Evolutionary conservation across 1,140 invertebrate species (phyloP).

Genomic region (Pseudomyrmex flavicornis): DNA sequence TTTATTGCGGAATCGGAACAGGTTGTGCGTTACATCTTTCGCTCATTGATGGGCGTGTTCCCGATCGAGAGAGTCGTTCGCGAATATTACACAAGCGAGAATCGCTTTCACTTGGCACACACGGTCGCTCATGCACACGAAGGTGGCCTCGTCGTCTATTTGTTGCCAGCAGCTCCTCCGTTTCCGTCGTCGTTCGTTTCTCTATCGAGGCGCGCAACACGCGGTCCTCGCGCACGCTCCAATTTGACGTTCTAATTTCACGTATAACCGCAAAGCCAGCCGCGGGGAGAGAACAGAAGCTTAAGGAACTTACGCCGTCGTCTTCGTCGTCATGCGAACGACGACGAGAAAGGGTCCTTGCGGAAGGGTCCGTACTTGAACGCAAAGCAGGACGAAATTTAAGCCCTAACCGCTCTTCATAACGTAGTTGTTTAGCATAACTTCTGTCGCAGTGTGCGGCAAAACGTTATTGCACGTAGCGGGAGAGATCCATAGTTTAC

Average conservation of each 20-base stretch:
- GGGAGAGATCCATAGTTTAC: background rate
- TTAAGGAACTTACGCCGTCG: slow-evolving; percentile 40
- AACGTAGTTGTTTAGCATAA: slow-evolving; percentile 27
- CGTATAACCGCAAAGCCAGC: slow-evolving; percentile 59
- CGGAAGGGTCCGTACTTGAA: slow-evolving; percentile 37
- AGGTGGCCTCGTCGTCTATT: slow-evolving; percentile 54
- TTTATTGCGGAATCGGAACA: background rate
- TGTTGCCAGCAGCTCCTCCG: slow-evolving; percentile 53
- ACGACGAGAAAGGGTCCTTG: background rate
- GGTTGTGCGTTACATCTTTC: slow-evolving; percentile 16
- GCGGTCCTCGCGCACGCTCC: slow-evolving; percentile 46
- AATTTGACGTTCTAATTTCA: slow-evolving; percentile 71
- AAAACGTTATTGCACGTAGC: background rate
- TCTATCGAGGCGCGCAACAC: slow-evolving; percentile 48
- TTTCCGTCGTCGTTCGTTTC: slow-evolving; percentile 37
- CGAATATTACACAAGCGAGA: slow-evolving; percentile 57
- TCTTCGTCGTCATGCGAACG: slow-evolving; percentile 17
- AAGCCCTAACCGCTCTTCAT: slow-evolving; percentile 16
- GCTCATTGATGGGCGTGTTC: background rate
- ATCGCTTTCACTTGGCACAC: slow-evolving; percentile 71
- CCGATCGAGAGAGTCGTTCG: slow-evolving; percentile 8
- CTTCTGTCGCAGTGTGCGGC: background rate
- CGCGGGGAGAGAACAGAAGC: slow-evolving; percentile 21
- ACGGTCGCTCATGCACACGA: background rate
- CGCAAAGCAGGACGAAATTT: slow-evolving; percentile 46